These are phyloP conservation scores for Orchestes rusci DNA, from an alignment of 2,888 invertebrate species.

Conservation along the genomic window DNA sequence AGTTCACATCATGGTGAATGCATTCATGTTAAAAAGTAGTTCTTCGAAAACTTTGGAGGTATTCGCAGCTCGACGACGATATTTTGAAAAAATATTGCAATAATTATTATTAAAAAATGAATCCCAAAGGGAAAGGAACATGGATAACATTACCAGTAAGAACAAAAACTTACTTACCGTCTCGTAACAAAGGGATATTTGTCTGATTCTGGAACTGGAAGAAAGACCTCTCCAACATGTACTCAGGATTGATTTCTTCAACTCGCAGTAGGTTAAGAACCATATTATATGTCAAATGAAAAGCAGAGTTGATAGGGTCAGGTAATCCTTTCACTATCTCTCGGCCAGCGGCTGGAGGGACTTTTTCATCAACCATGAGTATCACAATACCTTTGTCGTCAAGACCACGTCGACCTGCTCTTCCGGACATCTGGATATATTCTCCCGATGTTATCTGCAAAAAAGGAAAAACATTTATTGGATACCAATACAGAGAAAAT, in stretches of 20 bases:
- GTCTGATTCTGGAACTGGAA: slow-evolving; percentile 99
- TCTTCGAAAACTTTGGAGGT: too few species aligned
- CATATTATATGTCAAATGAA: slow-evolving; percentile 99
- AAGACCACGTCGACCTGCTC: slow-evolving; percentile 93
- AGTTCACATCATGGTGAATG: too few species aligned
- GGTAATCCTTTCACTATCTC: slow-evolving; percentile 67
- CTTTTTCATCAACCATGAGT: slow-evolving; percentile 96
- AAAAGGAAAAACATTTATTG: slow-evolving; percentile 1
- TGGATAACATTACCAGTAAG: too few species aligned
- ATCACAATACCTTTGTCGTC: slow-evolving; percentile 95
- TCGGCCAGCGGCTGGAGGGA: slow-evolving; percentile 69
- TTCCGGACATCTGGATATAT: slow-evolving; percentile 99
- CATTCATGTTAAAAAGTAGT: too few species aligned
- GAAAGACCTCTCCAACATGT: slow-evolving; percentile 97
- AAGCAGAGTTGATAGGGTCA: slow-evolving; percentile 97
- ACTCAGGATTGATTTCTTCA: slow-evolving; percentile 99
- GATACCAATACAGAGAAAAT: not conserved
- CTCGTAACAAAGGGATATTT: slow-evolving; percentile 80
- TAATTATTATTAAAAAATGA: too few species aligned
- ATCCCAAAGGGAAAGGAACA: too few species aligned
- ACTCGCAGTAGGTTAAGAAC: slow-evolving; percentile 92
- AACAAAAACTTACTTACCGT: slow-evolving; percentile 54
- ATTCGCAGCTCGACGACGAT: too few species aligned
- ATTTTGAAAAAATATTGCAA: too few species aligned
- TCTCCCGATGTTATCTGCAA: slow-evolving; percentile 85